Evolutionary conservation across 2,113 vertebrate genomes (phyloP).

Genomic region (Notothenia coriiceps): DNA sequence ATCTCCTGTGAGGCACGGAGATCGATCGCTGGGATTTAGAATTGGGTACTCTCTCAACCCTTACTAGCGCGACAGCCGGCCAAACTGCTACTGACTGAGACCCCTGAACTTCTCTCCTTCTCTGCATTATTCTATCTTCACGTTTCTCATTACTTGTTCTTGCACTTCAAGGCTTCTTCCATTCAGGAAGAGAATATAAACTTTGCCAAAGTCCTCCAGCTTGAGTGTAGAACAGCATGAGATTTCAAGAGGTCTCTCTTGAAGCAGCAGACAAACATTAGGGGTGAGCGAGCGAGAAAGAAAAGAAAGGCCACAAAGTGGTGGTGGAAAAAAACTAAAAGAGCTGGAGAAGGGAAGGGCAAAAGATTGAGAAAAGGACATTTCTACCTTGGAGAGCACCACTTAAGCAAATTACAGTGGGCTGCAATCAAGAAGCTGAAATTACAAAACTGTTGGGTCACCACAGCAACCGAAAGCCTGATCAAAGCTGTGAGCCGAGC

Average conservation of each 20-base stretch:
- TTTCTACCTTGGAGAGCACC: constrained; percentile 73
- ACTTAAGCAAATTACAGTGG: constrained; percentile 80
- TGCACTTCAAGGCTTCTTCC: constrained; percentile 10
- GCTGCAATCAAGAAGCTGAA: constrained; percentile 82
- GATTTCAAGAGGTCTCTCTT: constrained; percentile 52
- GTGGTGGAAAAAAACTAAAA: background rate
- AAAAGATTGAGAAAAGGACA: constrained; percentile 41
- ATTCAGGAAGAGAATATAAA: constrained; percentile 25
- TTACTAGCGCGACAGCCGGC: constrained; percentile 43
- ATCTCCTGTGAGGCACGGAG: constrained; percentile 71
- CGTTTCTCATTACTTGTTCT: constrained; percentile 23
- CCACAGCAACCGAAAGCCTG: constrained; percentile 75
- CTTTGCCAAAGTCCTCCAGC: constrained; percentile 3
- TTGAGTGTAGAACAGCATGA: constrained; percentile 29
- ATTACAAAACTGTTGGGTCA: constrained; percentile 78
- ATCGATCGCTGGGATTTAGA: constrained; percentile 84
- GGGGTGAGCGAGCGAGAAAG: background rate
- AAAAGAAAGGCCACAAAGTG: constrained; percentile 11
- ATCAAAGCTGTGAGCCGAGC: constrained; percentile 60
- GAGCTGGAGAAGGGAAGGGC: background rate
- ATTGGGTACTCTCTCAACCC: constrained; percentile 66
- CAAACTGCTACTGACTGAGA: constrained; percentile 46
- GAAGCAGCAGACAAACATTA: constrained; percentile 29
- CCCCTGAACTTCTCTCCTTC: constrained; percentile 39
- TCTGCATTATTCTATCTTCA: constrained; percentile 26